A percentile compares a stretch with the other conserved stretches of the same genome.
Conservation (phyloP, 2,113 vertebrate species). For the Mus pahari region DNA sequence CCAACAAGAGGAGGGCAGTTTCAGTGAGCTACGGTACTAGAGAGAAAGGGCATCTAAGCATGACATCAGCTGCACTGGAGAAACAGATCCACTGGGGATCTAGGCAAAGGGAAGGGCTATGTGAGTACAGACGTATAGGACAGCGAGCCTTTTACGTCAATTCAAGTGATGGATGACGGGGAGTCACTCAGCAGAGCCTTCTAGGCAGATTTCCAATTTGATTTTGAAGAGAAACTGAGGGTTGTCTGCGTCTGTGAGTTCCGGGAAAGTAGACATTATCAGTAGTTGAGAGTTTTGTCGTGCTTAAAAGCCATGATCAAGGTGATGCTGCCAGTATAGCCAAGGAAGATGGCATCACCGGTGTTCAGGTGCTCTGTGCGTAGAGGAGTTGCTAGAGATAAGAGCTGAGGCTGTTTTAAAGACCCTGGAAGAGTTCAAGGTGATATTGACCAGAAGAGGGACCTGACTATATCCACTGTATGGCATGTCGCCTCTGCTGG, state of each 20-base stretch:
- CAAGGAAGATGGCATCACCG: neutral
- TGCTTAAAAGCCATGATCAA: neutral
- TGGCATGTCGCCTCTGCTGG: neutral
- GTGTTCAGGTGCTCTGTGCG: neutral
- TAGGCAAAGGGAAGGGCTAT: neutral
- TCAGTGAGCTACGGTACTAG: neutral
- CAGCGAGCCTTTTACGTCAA: neutral
- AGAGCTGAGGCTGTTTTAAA: neutral
- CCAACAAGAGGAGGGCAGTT: neutral
- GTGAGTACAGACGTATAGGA: neutral
- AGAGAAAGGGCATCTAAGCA: neutral
- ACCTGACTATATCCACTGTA: neutral
- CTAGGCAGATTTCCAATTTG: neutral
- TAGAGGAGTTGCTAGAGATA: neutral
- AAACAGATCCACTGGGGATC: neutral
- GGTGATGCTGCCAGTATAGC: accelerated
- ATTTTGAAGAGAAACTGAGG: neutral
- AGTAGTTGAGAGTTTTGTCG: neutral
- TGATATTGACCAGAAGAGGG: neutral
- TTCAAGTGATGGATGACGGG: neutral
- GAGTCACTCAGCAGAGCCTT: conserved; percentile 2
- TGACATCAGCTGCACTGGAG: neutral
- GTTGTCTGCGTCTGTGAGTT: neutral
- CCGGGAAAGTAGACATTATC: neutral
- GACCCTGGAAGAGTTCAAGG: neutral